Percentiles rank a stretch among this genome's conserved stretches.
Conservation (phyloP, 2,888 invertebrate genomes). For the Sphecodes monilicornis region DNA sequence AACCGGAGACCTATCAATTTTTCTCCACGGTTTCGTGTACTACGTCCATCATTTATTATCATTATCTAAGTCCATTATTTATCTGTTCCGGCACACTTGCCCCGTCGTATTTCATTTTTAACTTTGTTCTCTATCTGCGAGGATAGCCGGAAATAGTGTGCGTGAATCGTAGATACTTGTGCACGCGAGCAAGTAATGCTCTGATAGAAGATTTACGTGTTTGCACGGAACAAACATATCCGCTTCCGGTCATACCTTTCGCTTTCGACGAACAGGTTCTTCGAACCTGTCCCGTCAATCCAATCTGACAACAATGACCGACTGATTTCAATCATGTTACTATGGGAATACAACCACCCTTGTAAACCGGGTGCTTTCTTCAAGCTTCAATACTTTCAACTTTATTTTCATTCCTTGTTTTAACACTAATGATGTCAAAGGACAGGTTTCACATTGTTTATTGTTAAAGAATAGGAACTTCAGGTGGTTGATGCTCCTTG, state of each 20-base stretch:
- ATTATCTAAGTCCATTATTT: neutral
- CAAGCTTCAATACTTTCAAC: too few species aligned
- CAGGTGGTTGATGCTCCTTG: too few species aligned
- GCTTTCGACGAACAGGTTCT: neutral
- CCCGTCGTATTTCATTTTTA: neutral
- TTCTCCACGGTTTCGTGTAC: neutral
- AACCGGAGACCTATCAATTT: neutral
- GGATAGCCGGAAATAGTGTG: neutral
- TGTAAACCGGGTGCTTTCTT: neutral
- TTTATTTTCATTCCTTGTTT: too few species aligned
- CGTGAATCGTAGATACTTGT: neutral
- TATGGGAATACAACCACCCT: neutral
- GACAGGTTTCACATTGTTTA: too few species aligned
- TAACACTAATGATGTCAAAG: too few species aligned
- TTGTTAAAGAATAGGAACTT: too few species aligned
- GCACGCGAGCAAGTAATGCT: neutral
- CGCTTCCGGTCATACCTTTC: conserved; percentile 9
- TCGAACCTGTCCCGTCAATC: neutral
- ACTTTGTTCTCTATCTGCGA: neutral
- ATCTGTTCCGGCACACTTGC: neutral
- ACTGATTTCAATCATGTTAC: neutral
- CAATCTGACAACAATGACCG: neutral
- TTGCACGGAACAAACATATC: conserved; percentile 14
- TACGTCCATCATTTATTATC: neutral
- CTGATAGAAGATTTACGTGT: conserved; percentile 31